Conservation (phyloP, 2,888 invertebrate genomes). For the Polydrusus cervinus region DNA sequence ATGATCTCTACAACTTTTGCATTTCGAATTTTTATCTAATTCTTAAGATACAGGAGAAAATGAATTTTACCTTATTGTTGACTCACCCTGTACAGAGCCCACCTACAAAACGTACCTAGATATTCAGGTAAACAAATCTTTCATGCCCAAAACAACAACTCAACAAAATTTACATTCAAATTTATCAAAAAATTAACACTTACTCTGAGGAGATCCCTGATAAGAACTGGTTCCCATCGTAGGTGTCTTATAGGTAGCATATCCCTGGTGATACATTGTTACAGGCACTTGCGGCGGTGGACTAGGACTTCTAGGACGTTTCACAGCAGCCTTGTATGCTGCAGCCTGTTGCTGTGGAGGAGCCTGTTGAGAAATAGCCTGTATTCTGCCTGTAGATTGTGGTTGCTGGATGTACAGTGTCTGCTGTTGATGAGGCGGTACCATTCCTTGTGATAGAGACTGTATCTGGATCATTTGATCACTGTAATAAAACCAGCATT, state of each 20-base stretch:
- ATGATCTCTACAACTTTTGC: no score
- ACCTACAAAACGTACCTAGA: no score
- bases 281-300: constrained; percentile 73
- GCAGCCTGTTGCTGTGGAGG: constrained; percentile 55
- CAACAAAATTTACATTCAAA: background rate
- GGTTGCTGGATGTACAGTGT: constrained; percentile 56
- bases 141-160: background rate
- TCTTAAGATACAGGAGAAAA: no score
- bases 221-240: constrained; percentile 75
- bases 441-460: constrained; percentile 77
- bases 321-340: constrained; percentile 71
- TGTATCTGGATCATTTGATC: constrained; percentile 77
- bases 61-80: no score
- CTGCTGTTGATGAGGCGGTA: constrained; percentile 78
- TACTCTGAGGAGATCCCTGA: constrained; percentile 76
- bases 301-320: constrained; percentile 80
- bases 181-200: constrained; percentile 63
- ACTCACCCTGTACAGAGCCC: no score
- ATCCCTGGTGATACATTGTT: constrained; percentile 73
- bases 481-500: constrained; percentile 68
- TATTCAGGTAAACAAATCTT: background rate
- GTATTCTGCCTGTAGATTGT: constrained; percentile 50
- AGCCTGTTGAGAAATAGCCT: constrained; percentile 60
- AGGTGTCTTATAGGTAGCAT: constrained; percentile 74
- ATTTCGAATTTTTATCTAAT: no score